Evolutionary conservation across 2,797 vertebrate species (phyloP), one percentile per base, ranked within the genome.

Genomic region (Cheirogaleus major): DNA sequence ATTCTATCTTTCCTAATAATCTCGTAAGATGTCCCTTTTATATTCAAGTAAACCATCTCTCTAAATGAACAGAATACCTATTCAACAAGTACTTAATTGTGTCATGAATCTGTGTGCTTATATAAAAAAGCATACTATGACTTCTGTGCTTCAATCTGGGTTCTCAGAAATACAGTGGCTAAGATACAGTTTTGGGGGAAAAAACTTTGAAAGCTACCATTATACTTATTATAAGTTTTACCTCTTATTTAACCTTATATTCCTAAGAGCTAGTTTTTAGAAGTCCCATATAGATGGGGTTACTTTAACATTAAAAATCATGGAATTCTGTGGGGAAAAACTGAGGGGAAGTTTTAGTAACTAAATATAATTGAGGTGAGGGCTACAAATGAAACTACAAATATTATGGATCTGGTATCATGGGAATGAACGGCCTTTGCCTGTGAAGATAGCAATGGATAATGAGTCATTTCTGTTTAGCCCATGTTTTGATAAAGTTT

Each of bases 251-350:
- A 97, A 90, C 57, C 75, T 73, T 86, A 59, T 17, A 69, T 72
- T 85, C 17, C 52, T 83, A 23, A 85, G 13, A 63, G 22, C 32
- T 96, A 72, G n/a, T 69, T 89, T 90, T 78, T 83, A 89, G 52
- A 91, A 52, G 27, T 65, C 20, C 55, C 23, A 32, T 17, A 32
- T 20, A 41, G 30, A 82, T 50, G 27, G 25, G 61, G n/a, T 61
- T 59, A 93, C 27, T 78, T 52, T 50, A 63, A 89, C 18, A 93
- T 81, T 91, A 87, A 52, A 81, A 87, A 79, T 22, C 32, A 82
- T 18, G 81, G 41, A 96, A 76, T 65, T 93, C 32, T 55, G n/a
- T 90, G 78, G 72, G 76, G 76, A 45, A 94, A 94, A 73, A 75
- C 0, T 55, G 61, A 96, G 12, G 45, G 43, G 38, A 96, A 22